Evolutionary conservation across 2,888 invertebrate species (phyloP).

Genomic region (Ennomos erosarius): DNA sequence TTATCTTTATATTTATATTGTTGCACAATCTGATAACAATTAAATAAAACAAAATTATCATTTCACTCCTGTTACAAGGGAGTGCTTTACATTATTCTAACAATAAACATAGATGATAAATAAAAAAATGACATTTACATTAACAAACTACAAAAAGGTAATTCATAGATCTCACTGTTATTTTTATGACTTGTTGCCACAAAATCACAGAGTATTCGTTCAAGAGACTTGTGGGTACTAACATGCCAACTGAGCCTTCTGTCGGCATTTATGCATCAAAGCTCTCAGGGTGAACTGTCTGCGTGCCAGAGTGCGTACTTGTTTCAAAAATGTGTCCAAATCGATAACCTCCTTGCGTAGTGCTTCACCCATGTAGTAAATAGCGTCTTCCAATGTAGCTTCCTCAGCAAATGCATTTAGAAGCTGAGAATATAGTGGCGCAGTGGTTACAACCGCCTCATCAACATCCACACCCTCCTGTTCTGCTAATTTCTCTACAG

Average conservation of each 20-base stretch:
- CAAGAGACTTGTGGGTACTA: conserved; percentile 60
- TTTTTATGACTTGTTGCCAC: conserved; percentile 12
- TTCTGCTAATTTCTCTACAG: conserved; percentile 90
- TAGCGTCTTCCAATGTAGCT: conserved; percentile 98
- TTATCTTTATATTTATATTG: no score
- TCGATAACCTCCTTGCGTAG: conserved; percentile 96
- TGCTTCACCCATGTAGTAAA: conserved; percentile 99
- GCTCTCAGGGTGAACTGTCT: conserved; percentile 98
- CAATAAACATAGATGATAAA: conserved; percentile 20
- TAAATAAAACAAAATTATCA: conserved; percentile 6
- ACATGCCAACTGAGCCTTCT: conserved; percentile 94
- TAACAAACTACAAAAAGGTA: conserved; percentile 24
- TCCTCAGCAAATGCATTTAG: conserved; percentile 98
- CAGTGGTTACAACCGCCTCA: conserved; percentile 98
- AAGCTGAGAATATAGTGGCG: conserved; percentile 98
- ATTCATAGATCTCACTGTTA: conserved; percentile 26
- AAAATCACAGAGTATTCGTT: conserved; percentile 34
- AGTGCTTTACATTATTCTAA: conserved; percentile 18
- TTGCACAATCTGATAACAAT: conserved; percentile 6
- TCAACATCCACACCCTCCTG: conserved; percentile 96
- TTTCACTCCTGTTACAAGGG: conserved; percentile 15
- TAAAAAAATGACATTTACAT: conserved; percentile 21
- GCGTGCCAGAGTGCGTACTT: conserved; percentile 97
- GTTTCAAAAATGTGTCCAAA: conserved; percentile 97
- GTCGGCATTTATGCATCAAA: conserved; percentile 98